Base-by-base conservation (phyloP, 2,113 vertebrate genomes). In the Petrocephalus zakoni region DNA sequence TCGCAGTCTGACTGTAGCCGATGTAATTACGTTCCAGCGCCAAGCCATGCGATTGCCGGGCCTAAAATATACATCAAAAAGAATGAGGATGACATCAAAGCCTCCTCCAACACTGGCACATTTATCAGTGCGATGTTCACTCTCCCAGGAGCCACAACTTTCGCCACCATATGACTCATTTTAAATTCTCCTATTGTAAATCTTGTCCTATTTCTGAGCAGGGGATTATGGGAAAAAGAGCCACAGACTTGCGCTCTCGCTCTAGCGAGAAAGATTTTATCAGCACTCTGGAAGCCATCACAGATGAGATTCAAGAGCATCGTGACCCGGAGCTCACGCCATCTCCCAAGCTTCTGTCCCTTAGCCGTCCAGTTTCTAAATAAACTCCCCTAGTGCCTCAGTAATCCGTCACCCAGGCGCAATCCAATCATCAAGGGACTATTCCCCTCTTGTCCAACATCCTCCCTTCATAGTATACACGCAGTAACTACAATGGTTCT, bases 171-270 rank as follows among this genome's bases (percentile, higher is more conserved):
- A 49, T 46, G 78, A 82, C 78, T 82, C 78, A 42, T 82, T 82
- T 37, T 49, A 46, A 42, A 82, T 49, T 82, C 42, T 37, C 78
- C 78, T 4, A 49, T 49, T 82, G 78, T 49, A 82, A 49, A 47
- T 82, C 37, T 47, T 49, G 37, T 22, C 21, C 78, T 82, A 49
- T 82, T 82, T 82, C 78, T 46, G 78, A 82, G 46, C 34, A 49
- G 78, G 21, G 78, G 42, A 46, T 82, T 82, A 82, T 82, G 78
- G 78, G 78, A n/a, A 82, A 82, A 75, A 37, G 68, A 7, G 68
- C 68, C 68, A 37, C 68, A 75, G 29, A 29, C 29, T 4, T 75
- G 68, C 15, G 0, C 34, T 37, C 25, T 37, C 13, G 5, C 68
- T 75, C 68, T 34, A 13, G 15, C 5, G 61, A 25, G 61, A 25